Base-by-base conservation (phyloP, 1,140 invertebrate species). In the Paraescarpia echinospica region DNA sequence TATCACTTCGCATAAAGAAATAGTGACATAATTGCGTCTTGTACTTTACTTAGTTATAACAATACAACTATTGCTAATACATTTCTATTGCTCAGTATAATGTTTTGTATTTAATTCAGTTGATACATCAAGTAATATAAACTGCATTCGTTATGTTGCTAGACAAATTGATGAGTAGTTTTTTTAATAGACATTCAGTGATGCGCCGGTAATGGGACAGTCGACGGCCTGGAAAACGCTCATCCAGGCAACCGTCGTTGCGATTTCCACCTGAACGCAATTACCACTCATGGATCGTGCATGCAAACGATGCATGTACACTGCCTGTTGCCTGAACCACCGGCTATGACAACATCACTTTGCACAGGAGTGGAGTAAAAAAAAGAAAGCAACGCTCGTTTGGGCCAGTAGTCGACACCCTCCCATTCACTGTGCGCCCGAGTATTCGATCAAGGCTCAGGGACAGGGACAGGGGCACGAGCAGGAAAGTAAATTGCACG, bases 141-240 rank as follows among this genome's bases (percentile, higher is more conserved):
- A 27, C 59, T 77, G 59, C 59, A 77, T 31, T 77, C 2, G 59
- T 77, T 77, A 18, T 77, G 59, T 77, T 77, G 59, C 59, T 77
- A 77, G 59, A 77, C 59, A 77, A 18, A 77, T 77, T 77, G 59
- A 12, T 77, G 59, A 18, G 59, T 18, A 77, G 59, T 18, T 77
- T 77, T 77, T 31, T 77, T 41, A 12, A 41, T 12, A 77, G 59
- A 77, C 27, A 22, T 77, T 77, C 59, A 27, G 59, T 77, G 59
- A 77, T 77, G 59, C 59, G 59, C 59, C 59, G 59, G 59, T 77
- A 77, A 77, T 77, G 59, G 59, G 59, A 77, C 59, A 77, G 59
- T 77, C 59, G 59, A 77, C 59, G 59, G 59, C 59, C 59, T 77
- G 59, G 59, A 77, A 77, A 77, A 77, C 59, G 59, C 18, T 77